A percentile compares a stretch with the other conserved stretches of the same genome.
Conservation (phyloP, 2,888 invertebrate species). For the Esperia sulphurella region DNA sequence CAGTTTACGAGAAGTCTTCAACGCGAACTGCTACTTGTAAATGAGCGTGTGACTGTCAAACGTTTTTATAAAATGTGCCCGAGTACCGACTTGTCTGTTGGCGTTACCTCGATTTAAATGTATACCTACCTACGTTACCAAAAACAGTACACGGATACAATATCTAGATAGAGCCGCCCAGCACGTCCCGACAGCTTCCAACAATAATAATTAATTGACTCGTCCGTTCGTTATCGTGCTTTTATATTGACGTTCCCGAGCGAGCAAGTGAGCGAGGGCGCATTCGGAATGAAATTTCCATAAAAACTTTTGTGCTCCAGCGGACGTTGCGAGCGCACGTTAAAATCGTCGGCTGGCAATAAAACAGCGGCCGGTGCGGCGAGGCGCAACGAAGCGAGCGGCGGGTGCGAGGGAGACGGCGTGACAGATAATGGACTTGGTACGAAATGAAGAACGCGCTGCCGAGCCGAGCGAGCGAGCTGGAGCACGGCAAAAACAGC, state of each 20-base stretch:
- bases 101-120: too few relatives aligned
- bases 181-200: conserved; percentile 72
- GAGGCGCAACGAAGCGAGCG: conserved; percentile 69
- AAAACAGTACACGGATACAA: too few relatives aligned
- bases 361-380: conserved; percentile 78
- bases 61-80: too few relatives aligned
- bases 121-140: too few relatives aligned
- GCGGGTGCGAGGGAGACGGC: conserved; percentile 69
- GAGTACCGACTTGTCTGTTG: too few relatives aligned
- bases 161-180: conserved; percentile 55
- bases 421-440: conserved; percentile 73
- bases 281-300: conserved; percentile 79
- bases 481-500: conserved; percentile 75
- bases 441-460: conserved; percentile 75
- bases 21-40: too few relatives aligned
- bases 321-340: conserved; percentile 80
- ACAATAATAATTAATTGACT: conserved; percentile 80
- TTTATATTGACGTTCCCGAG: conserved; percentile 77
- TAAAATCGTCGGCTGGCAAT: conserved; percentile 79
- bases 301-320: conserved; percentile 79
- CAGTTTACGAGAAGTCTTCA: too few relatives aligned
- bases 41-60: too few relatives aligned
- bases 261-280: conserved; percentile 73
- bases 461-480: conserved; percentile 70
- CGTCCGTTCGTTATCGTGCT: conserved; percentile 79